phyloP scores from a whole-genome alignment of 2,888 invertebrate species.

The Parnassius mnemosyne region DNA sequence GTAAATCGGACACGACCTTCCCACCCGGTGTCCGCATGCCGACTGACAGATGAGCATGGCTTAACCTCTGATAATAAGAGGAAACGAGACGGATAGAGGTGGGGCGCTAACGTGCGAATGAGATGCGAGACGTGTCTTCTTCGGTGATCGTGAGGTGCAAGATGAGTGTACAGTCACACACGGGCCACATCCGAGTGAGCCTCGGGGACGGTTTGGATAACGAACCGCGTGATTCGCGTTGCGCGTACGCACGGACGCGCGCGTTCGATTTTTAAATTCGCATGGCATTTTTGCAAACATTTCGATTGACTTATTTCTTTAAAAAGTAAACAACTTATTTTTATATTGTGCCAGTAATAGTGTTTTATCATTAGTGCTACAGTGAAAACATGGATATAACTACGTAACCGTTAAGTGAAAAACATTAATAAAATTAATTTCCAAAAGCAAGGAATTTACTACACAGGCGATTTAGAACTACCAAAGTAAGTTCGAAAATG shows the following conservation, averaged over 20 bases:
- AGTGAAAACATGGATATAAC: slow-evolving; percentile 46
- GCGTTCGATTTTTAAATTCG: slow-evolving; percentile 49
- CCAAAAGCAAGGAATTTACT: slow-evolving; percentile 35
- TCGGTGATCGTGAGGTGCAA: slow-evolving; percentile 78
- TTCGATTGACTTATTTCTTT: slow-evolving; percentile 32
- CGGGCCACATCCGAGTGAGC: slow-evolving; percentile 77
- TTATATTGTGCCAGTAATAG: slow-evolving; percentile 35
- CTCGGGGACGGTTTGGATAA: slow-evolving; percentile 68
- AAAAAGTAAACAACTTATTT: slow-evolving; percentile 24
- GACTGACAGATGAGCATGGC: slow-evolving; percentile 77
- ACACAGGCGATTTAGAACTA: slow-evolving; percentile 35
- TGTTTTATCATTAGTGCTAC: slow-evolving; percentile 45
- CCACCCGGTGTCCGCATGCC: slow-evolving; percentile 68
- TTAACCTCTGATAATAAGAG: slow-evolving; percentile 78
- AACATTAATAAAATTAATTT: slow-evolving; percentile 42
- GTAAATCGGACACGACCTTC: slow-evolving; percentile 64
- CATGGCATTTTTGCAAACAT: slow-evolving; percentile 37
- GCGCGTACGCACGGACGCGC: slow-evolving; percentile 70
- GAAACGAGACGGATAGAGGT: slow-evolving; percentile 56
- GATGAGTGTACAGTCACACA: slow-evolving; percentile 79
- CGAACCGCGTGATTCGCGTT: slow-evolving; percentile 59
- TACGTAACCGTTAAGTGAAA: slow-evolving; percentile 48
- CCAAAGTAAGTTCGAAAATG: slow-evolving; percentile 41
- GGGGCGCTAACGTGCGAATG: slow-evolving; percentile 42
- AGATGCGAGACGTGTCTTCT: slow-evolving; percentile 70